Evolutionary conservation across 2,797 vertebrate genomes (phyloP).

Genomic region (Dendrocincla fuliginosa): DNA sequence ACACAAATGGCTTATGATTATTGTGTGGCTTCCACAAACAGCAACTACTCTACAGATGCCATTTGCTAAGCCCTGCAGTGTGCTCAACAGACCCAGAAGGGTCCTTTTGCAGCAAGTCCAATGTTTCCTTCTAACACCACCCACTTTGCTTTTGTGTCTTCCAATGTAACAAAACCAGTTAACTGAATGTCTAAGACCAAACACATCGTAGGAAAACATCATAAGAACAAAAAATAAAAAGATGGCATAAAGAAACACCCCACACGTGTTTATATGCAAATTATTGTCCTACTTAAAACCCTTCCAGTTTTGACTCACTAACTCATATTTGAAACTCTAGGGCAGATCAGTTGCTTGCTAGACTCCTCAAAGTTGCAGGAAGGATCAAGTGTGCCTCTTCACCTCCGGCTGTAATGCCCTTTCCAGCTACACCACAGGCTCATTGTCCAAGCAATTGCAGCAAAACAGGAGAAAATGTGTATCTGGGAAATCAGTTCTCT

Average conservation of each 20-base stretch:
- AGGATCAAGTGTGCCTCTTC: neutral
- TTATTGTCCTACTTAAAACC: neutral
- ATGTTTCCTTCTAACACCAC: fast-evolving
- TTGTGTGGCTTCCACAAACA: neutral
- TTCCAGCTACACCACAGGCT: neutral
- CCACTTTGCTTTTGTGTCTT: neutral
- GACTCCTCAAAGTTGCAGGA: neutral
- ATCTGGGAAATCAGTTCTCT: neutral
- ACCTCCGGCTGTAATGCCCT: neutral
- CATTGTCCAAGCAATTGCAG: neutral
- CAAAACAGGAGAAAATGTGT: neutral
- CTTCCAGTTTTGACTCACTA: neutral
- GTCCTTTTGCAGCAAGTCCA: neutral
- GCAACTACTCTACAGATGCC: neutral
- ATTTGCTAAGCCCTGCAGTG: neutral
- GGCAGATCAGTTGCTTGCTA: neutral
- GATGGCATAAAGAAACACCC: neutral
- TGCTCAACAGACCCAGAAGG: neutral
- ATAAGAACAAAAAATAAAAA: neutral
- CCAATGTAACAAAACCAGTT: neutral
- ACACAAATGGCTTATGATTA: neutral
- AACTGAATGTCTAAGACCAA: neutral
- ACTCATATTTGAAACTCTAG: neutral
- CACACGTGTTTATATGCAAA: neutral
- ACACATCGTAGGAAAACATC: neutral